These are phyloP conservation scores for Callyntrura sp. DNA, from an alignment of 2,888 invertebrate genomes.

Conservation along the genomic window DNA sequence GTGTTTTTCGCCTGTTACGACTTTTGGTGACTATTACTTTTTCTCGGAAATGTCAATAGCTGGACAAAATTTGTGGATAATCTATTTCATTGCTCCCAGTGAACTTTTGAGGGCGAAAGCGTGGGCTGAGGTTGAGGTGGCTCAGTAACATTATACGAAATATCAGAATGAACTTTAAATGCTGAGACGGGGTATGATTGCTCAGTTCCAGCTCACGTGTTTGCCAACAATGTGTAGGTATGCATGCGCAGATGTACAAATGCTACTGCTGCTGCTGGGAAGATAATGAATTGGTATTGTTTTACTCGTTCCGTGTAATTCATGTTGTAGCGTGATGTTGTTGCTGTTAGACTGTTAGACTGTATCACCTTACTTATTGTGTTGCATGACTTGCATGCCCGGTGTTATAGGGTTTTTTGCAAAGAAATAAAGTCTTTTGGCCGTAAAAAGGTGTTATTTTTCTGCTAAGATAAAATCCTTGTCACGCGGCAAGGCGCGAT, in stretches of 20 bases:
- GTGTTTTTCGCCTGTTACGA: neutral
- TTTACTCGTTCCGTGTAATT: too few species aligned
- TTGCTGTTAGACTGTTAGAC: neutral
- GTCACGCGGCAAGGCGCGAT: slow-evolving; percentile 15
- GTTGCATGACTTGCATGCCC: slow-evolving; percentile 18
- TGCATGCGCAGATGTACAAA: too few species aligned
- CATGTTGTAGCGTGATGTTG: too few species aligned
- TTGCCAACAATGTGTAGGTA: slow-evolving; percentile 26
- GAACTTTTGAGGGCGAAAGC: slow-evolving; percentile 23
- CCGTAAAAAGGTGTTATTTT: slow-evolving; percentile 20
- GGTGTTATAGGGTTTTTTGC: slow-evolving; percentile 14
- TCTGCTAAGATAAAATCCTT: slow-evolving; percentile 6
- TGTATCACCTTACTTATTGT: neutral
- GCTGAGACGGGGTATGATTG: slow-evolving; percentile 30
- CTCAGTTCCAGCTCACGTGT: slow-evolving; percentile 53
- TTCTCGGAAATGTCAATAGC: neutral
- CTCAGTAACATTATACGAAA: too few species aligned
- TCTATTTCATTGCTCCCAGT: neutral
- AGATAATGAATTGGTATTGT: neutral
- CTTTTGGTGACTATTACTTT: neutral
- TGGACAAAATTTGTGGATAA: neutral
- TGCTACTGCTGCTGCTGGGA: too few species aligned
- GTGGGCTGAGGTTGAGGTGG: slow-evolving; percentile 16
- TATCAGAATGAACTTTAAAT: too few species aligned
- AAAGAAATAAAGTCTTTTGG: neutral